phyloP scores from a whole-genome alignment of 2,797 vertebrate genomes.

The Sandelia bainsii region DNA sequence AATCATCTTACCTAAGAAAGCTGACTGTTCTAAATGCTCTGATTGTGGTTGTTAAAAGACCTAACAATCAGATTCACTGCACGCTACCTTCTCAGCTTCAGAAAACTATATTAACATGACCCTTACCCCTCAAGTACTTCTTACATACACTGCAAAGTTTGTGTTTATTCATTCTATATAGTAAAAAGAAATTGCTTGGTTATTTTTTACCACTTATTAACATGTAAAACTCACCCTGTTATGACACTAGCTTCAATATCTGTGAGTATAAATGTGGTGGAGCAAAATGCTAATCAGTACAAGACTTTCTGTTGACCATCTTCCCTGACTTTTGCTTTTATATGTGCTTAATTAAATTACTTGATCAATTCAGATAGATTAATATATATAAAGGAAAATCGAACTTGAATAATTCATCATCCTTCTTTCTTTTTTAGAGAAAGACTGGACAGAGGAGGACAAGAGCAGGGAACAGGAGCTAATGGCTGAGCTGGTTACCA shows the following conservation, averaged over 20 bases:
- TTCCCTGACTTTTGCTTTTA: neutral
- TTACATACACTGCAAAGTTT: no score
- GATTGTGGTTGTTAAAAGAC: no score
- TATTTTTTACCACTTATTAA: no score
- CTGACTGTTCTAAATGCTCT: no score
- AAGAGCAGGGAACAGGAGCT: slow-evolving; percentile 92
- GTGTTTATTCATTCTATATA: no score
- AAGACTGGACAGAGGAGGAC: slow-evolving; percentile 97
- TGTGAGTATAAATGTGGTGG: neutral
- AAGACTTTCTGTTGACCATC: neutral
- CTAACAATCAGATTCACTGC: no score
- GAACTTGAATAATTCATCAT: neutral
- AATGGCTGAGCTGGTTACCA: slow-evolving; percentile 94
- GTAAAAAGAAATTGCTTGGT: no score
- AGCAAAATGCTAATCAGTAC: neutral
- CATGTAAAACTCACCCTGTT: neutral
- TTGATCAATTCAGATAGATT: neutral
- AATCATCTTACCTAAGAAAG: no score
- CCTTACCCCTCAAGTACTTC: no score
- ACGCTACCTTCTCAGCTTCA: no score
- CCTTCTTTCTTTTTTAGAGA: slow-evolving; percentile 83
- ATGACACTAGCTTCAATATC: neutral
- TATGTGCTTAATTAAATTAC: neutral
- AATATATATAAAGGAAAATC: neutral
- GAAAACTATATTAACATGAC: no score